Evolutionary conservation across 2,888 invertebrate genomes (phyloP).

Genomic region (Chesias legatella): DNA sequence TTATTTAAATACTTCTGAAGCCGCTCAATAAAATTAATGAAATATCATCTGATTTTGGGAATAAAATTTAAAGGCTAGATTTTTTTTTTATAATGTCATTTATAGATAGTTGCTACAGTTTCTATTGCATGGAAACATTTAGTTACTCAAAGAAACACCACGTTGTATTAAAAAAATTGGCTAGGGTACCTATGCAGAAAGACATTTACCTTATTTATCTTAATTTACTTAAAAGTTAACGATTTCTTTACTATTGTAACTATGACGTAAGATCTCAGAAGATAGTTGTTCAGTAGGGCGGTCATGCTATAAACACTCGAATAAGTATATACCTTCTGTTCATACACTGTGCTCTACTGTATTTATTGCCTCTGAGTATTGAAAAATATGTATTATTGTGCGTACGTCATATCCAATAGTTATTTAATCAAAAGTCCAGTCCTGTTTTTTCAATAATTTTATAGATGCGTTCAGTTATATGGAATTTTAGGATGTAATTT

Average conservation of each 20-base stretch:
- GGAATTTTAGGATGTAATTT: no score
- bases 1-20: background rate
- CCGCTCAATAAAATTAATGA: background rate
- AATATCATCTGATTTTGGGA: no score
- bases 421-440: constrained; percentile 1
- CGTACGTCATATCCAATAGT: constrained; percentile 8
- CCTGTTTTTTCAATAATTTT: background rate
- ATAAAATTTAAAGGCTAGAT: no score
- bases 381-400: constrained; percentile 1
- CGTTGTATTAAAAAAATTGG: constrained; percentile 9
- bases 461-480: background rate
- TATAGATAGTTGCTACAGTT: constrained; percentile 18
- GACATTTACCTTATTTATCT: constrained; percentile 20
- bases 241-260: no score
- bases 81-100: background rate
- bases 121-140: constrained; percentile 14
- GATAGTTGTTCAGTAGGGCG: no score
- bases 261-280: no score
- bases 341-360: no score
- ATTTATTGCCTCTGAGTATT: no score
- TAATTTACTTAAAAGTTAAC: background rate
- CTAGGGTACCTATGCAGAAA: constrained; percentile 25
- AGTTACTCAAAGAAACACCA: background rate
- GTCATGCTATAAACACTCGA: no score
- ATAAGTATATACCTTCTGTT: no score